A percentile compares a stretch with the other conserved stretches of the same genome.
phyloP scores from a whole-genome alignment of 2,797 vertebrate genomes.

The Chelidonichthys spinosus region DNA sequence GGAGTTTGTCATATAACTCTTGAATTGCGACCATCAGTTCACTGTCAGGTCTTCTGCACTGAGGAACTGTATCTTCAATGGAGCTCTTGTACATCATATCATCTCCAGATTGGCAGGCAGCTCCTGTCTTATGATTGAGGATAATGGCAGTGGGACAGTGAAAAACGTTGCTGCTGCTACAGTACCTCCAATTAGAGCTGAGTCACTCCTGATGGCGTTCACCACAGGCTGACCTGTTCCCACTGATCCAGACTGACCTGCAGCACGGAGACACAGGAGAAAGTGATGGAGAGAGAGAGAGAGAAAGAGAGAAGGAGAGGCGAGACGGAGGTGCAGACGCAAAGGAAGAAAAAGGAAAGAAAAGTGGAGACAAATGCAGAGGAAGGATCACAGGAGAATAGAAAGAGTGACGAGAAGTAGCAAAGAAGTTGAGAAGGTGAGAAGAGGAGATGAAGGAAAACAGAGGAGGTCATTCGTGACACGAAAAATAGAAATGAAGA shows the following conservation, averaged over 20 bases:
- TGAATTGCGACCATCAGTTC: constrained; percentile 1
- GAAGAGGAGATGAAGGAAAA: background rate
- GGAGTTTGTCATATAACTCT: background rate
- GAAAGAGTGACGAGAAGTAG: constrained; percentile 1
- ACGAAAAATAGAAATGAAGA: background rate
- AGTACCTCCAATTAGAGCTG: constrained; percentile 94
- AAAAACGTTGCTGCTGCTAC: constrained; percentile 57
- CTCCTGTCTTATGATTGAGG: constrained; percentile 11
- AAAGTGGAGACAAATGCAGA: constrained; percentile 2
- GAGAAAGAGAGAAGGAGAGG: background rate
- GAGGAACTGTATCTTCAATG: background rate
- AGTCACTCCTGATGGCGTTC: constrained; percentile 89
- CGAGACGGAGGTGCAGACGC: constrained; percentile 47
- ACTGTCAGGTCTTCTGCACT: background rate
- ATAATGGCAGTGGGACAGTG: background rate
- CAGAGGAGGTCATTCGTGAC: constrained; percentile 1
- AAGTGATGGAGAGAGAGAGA: background rate
- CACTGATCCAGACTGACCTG: constrained; percentile 92
- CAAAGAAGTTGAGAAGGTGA: constrained; percentile 7
- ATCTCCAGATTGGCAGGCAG: background rate
- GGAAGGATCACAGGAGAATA: constrained; percentile 31
- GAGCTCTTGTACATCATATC: background rate
- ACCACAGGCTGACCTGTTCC: constrained; percentile 88
- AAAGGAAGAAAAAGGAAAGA: constrained; percentile 40
- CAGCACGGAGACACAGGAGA: constrained; percentile 43